Evolutionary conservation across 1,140 invertebrate genomes (phyloP).

Genomic region (Chironomus striatipennis): DNA sequence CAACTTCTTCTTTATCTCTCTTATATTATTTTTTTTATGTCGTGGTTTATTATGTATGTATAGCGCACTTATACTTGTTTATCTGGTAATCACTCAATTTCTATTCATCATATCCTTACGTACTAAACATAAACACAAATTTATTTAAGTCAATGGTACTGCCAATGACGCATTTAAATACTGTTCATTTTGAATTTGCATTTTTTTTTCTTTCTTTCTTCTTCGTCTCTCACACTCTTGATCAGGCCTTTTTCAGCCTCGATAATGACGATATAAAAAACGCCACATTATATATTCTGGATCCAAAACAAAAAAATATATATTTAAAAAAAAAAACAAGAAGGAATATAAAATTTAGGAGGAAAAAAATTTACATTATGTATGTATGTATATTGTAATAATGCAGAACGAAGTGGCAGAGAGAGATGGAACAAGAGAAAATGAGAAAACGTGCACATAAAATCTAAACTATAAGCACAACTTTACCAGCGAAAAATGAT

Average conservation of each 20-base stretch:
- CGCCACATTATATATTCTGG: neutral
- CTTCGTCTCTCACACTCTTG: too few species aligned
- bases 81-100: neutral
- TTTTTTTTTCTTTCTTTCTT: too few species aligned
- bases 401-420: too few species aligned
- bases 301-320: neutral
- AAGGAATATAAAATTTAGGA: too few species aligned
- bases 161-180: slow-evolving; percentile 10
- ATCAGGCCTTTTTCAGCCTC: neutral
- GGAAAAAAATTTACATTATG: too few species aligned
- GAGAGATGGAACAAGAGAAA: too few species aligned
- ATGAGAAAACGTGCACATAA: too few species aligned
- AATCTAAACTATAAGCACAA: too few species aligned
- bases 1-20: neutral
- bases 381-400: too few species aligned
- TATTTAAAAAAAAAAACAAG: neutral
- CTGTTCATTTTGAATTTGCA: neutral
- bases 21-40: neutral
- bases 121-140: neutral
- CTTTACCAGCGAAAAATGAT: too few species aligned
- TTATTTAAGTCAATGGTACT: neutral
- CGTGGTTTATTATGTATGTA: too few species aligned
- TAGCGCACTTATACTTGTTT: neutral
- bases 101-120: slow-evolving; percentile 5
- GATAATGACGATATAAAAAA: neutral